These are phyloP conservation scores for Betta splendens DNA, from an alignment of 2,797 vertebrate genomes.

Conservation along the genomic window DNA sequence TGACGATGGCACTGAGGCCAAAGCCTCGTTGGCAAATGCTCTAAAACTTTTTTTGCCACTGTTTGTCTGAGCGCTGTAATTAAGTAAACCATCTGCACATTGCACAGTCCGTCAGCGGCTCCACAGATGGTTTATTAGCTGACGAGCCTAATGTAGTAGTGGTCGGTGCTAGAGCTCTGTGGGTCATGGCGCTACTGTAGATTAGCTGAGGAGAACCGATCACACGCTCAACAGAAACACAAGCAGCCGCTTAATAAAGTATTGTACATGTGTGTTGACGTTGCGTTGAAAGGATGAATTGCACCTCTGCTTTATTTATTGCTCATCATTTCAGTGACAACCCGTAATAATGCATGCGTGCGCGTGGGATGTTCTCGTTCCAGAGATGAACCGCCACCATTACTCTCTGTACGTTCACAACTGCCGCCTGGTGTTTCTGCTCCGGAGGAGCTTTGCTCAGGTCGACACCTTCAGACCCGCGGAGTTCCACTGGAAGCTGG, in stretches of 20 bases:
- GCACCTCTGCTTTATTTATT: too few relatives aligned
- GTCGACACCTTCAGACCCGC: constrained; percentile 94
- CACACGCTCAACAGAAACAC: too few relatives aligned
- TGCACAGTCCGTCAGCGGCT: constrained; percentile 34
- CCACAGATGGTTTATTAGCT: constrained; percentile 65
- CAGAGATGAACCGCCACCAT: constrained; percentile 98
- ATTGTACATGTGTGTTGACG: too few relatives aligned
- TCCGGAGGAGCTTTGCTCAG: constrained; percentile 93
- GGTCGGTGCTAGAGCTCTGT: constrained; percentile 26
- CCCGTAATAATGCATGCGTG: not conserved
- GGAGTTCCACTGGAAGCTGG: constrained; percentile 98
- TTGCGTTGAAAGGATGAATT: too few relatives aligned
- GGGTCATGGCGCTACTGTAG: too few relatives aligned
- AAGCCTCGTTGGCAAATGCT: constrained; percentile 15
- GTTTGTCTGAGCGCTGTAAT: constrained; percentile 52
- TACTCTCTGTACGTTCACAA: constrained; percentile 97
- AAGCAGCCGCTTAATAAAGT: too few relatives aligned
- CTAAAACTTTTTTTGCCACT: constrained; percentile 16
- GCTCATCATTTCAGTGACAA: not conserved
- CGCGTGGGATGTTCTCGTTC: constrained; percentile 24
- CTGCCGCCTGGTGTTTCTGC: constrained; percentile 93
- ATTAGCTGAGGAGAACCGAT: too few relatives aligned
- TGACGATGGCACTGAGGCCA: too few relatives aligned
- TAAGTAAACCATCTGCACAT: constrained; percentile 59
- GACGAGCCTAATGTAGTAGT: constrained; percentile 35